Evolutionary conservation across 2,888 invertebrate genomes (phyloP).

Genomic region (Euclidia mi): DNA sequence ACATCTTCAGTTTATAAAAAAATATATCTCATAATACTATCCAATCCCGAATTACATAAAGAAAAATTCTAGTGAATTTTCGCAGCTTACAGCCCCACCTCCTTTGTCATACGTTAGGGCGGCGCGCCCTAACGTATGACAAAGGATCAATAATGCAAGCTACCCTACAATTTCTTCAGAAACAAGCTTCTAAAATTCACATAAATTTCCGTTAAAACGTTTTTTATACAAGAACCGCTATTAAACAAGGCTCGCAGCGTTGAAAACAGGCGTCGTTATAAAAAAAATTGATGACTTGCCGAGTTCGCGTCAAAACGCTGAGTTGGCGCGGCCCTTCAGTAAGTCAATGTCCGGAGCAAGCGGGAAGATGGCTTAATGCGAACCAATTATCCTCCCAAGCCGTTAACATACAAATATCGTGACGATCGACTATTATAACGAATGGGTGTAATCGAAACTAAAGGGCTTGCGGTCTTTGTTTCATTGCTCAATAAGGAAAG

Average conservation of each 20-base stretch:
- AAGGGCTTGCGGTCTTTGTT: constrained; percentile 39
- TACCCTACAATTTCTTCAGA: constrained; percentile 19
- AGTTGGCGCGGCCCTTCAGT: constrained; percentile 51
- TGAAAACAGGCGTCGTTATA: constrained; percentile 48
- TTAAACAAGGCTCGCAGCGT: constrained; percentile 47
- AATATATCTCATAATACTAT: too few relatives aligned
- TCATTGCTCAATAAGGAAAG: constrained; percentile 37
- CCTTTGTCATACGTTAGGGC: too few relatives aligned
- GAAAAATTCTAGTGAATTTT: constrained; percentile 31
- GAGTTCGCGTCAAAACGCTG: constrained; percentile 41
- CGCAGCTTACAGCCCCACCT: constrained; percentile 28
- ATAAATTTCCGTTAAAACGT: constrained; percentile 44
- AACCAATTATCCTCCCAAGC: constrained; percentile 60
- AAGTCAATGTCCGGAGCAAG: constrained; percentile 64
- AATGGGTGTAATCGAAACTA: constrained; percentile 43
- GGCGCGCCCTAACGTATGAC: constrained; percentile 37
- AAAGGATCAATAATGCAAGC: constrained; percentile 38
- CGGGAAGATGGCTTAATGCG: constrained; percentile 59
- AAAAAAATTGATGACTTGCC: constrained; percentile 53
- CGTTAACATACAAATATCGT: constrained; percentile 50
- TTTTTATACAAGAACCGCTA: constrained; percentile 46
- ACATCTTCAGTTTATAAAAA: too few relatives aligned
- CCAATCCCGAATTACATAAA: constrained; percentile 14
- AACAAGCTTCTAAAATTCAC: constrained; percentile 34
- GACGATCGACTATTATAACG: constrained; percentile 45